phyloP scores from a whole-genome alignment of 2,113 vertebrate species.

The Oreochromis niloticus region DNA sequence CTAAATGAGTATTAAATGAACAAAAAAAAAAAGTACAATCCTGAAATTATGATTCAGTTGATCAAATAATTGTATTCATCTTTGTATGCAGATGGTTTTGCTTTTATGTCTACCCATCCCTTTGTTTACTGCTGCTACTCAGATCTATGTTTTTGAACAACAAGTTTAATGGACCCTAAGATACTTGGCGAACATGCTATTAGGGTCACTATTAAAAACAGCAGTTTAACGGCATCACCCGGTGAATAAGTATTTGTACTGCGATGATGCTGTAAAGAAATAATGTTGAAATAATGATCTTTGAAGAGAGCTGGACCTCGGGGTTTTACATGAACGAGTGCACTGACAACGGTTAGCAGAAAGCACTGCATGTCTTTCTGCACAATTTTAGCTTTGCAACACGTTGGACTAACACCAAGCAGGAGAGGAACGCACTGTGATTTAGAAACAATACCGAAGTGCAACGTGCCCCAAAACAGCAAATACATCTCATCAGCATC shows the following conservation, averaged over 20 bases:
- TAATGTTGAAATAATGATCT: neutral
- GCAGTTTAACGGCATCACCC: neutral
- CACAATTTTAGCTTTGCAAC: neutral
- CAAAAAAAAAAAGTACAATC: neutral
- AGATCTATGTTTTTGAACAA: neutral
- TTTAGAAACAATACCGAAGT: neutral
- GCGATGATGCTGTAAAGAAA: neutral
- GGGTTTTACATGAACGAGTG: neutral
- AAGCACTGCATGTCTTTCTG: neutral
- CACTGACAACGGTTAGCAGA: accelerated
- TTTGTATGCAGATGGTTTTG: neutral
- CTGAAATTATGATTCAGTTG: neutral
- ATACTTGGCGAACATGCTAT: neutral
- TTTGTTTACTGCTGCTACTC: neutral
- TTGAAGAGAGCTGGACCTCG: neutral
- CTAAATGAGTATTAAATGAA: neutral
- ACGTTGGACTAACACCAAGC: neutral
- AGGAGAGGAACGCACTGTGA: neutral
- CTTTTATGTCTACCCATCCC: neutral
- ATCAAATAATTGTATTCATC: neutral
- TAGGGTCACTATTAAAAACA: neutral
- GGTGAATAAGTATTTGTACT: neutral
- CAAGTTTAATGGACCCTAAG: neutral
- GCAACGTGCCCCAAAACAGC: neutral
- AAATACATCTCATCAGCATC: neutral